Conservation (phyloP, 1,140 invertebrate genomes). For the Cylas formicarius region DNA sequence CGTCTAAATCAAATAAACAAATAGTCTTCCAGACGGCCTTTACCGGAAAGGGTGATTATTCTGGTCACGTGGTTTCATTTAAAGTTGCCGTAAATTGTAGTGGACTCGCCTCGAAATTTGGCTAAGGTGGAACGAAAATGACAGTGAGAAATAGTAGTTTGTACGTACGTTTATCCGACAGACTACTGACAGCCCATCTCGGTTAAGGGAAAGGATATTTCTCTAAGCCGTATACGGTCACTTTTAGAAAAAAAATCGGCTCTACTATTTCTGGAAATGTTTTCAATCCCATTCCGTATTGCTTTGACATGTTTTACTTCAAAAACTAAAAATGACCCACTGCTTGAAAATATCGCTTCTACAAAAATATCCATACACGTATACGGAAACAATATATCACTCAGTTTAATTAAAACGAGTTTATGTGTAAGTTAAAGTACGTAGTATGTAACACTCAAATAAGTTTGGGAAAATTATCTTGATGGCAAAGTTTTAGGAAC, state of each 20-base stretch:
- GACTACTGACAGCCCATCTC: constrained; percentile 27
- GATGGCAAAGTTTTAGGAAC: constrained; percentile 28
- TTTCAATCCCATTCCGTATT: too few species aligned
- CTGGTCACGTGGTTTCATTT: constrained; percentile 29
- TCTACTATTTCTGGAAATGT: too few species aligned
- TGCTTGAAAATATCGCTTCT: too few species aligned
- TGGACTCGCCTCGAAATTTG: constrained; percentile 30
- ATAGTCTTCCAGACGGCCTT: too few species aligned
- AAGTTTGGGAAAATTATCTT: constrained; percentile 30
- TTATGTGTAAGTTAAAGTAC: constrained; percentile 23
- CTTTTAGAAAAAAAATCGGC: too few species aligned
- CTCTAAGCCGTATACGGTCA: constrained; percentile 9
- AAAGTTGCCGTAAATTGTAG: constrained; percentile 28
- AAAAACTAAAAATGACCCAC: too few species aligned
- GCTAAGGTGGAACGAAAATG: constrained; percentile 28
- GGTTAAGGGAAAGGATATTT: constrained; percentile 13
- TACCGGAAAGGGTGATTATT: constrained; percentile 20
- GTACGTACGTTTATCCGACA: constrained; percentile 27
- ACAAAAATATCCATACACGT: too few species aligned
- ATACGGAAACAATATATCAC: too few species aligned
- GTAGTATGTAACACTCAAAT: constrained; percentile 25
- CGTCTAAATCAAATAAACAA: too few species aligned
- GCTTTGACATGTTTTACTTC: too few species aligned
- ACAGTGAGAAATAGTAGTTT: constrained; percentile 35
- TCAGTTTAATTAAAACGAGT: constrained; percentile 23